A percentile compares a stretch with the other conserved stretches of the same genome.
Conservation (phyloP, 1,140 invertebrate genomes). For the Diuraphis noxia region DNA sequence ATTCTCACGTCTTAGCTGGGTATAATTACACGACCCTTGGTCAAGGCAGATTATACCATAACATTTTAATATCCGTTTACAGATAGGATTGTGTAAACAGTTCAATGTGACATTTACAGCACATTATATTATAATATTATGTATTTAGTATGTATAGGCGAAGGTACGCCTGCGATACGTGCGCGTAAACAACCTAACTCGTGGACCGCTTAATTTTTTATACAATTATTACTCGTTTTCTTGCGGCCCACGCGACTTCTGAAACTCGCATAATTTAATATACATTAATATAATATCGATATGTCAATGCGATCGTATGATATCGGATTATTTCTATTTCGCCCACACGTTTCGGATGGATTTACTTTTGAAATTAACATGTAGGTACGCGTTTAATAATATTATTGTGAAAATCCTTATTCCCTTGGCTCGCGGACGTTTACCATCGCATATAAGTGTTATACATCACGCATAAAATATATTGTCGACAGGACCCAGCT, state of each 20-base stretch:
- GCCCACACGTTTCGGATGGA: background rate
- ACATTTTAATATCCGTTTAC: background rate
- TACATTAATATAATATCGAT: slow-evolving; percentile 10
- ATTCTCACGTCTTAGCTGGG: background rate
- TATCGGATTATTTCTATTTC: slow-evolving; percentile 1
- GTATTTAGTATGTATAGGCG: background rate
- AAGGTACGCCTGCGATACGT: background rate
- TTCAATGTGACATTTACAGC: background rate
- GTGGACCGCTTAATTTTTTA: background rate
- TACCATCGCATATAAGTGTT: background rate
- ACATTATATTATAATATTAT: background rate
- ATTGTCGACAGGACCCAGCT: background rate
- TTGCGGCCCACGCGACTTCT: background rate
- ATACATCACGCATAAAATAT: background rate
- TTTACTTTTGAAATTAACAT: background rate
- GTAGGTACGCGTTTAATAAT: background rate
- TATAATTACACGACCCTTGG: background rate
- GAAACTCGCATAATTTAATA: background rate
- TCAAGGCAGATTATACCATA: background rate
- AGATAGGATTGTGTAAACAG: background rate
- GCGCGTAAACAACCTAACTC: background rate
- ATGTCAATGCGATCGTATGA: background rate
- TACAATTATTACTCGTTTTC: slow-evolving; percentile 3
- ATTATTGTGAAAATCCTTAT: background rate
- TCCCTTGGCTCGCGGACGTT: background rate